Evolutionary conservation across 2,888 invertebrate species (phyloP), one percentile per base, ranked within the genome.

Genomic region (Hybos culiciformis): DNA sequence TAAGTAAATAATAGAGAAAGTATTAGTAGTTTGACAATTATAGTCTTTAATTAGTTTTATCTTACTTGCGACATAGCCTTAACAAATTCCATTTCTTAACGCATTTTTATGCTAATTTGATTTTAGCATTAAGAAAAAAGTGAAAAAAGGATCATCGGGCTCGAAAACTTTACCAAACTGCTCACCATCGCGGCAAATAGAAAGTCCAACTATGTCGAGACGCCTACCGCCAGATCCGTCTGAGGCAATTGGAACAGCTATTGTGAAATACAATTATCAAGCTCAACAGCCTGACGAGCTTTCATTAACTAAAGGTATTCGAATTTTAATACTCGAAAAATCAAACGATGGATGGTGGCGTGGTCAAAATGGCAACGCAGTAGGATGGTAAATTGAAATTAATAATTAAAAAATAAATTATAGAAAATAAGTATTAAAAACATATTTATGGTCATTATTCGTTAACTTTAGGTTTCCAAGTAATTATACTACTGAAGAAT

Each of bases 311-410:
- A 98, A 97, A 71, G 96, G 94, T 53, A 92, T 92, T 44, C 72
- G 87, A 55, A 92, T 98, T 53, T 75, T 87, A 48, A 97, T 98
- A 52, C 71, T 97, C 51, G 97, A 98, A 70, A 97, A 97, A 70
- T 94, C 93, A 57, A 93, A 93, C 54, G 98, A 98, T 68, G 94
- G 90, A 48, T 98, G 98, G 98, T 98, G 98, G 98, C 78, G 94
- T 58, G 98, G 97, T 40, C 88, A 88, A 69, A 75, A 68, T 64
- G 69, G 46, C 70, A 75, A 60, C 61, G 70, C 53, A 66, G 76
- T 54, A 67, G 77, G 77, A 70, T 56, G 98, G 98, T n/a, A n/a
- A n/a, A n/a, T n/a, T n/a, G n/a, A n/a, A n/a, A n/a, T n/a, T n/a
- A n/a, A n/a, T n/a, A n/a, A n/a, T n/a, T n/a, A n/a, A n/a, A n/a